Evolutionary conservation across 2,888 invertebrate species (phyloP).

Genomic region (Diachrysia chrysitis): DNA sequence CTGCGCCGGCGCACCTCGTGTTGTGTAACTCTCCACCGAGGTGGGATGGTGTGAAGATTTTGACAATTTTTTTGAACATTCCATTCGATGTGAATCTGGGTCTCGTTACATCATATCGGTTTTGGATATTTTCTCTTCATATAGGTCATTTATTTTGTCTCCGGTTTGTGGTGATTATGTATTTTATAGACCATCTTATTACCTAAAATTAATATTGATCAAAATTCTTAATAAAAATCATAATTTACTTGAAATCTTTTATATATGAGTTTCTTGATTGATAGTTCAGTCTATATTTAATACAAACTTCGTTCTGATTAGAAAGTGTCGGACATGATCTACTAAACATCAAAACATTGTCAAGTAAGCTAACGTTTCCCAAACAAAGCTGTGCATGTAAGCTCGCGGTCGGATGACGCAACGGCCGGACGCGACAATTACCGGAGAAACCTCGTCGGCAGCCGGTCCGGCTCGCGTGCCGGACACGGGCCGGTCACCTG

Average conservation of each 20-base stretch:
- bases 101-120: constrained; percentile 61
- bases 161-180: constrained; percentile 24
- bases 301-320: background rate
- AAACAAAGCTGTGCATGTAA: constrained; percentile 39
- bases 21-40: constrained; percentile 61
- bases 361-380: constrained; percentile 37
- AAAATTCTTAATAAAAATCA: background rate
- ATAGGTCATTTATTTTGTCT: constrained; percentile 36
- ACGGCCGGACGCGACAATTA: constrained; percentile 58
- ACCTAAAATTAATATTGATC: constrained; percentile 1
- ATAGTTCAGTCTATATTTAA: background rate
- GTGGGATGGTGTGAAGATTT: constrained; percentile 65
- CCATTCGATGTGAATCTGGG: constrained; percentile 60
- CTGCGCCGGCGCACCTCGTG: constrained; percentile 57
- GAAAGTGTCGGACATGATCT: constrained; percentile 19
- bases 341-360: constrained; percentile 10
- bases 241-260: background rate
- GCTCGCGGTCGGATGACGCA: constrained; percentile 41
- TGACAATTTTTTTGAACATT: constrained; percentile 63
- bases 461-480: constrained; percentile 30
- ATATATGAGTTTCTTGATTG: background rate
- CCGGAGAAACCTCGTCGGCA: constrained; percentile 63
- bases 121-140: constrained; percentile 58
- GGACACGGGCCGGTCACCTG: constrained; percentile 40
- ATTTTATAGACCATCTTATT: constrained; percentile 20